Conservation (phyloP, 2,797 vertebrate species). For the Aplochiton taeniatus region DNA sequence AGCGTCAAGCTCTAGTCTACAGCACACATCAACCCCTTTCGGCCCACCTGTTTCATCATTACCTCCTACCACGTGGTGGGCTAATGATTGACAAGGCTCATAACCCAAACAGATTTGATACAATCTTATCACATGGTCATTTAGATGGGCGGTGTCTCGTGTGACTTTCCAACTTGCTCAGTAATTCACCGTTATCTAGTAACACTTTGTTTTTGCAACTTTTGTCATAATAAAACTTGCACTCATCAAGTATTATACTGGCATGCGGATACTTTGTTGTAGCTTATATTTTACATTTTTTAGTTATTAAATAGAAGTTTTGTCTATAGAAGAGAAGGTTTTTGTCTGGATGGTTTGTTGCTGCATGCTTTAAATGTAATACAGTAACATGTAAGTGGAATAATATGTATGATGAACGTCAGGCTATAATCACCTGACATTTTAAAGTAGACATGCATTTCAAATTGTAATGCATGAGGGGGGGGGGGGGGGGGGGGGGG, state of each 20-base stretch:
- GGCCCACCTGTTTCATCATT: constrained; percentile 50
- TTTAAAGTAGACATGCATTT: constrained; percentile 51
- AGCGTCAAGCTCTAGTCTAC: not conserved
- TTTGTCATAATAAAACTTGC: too few relatives aligned
- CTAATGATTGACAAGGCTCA: constrained; percentile 40
- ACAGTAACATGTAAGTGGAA: too few relatives aligned
- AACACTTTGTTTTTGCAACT: not conserved
- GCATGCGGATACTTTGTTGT: too few relatives aligned
- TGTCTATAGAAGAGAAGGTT: too few relatives aligned
- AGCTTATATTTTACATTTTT: too few relatives aligned
- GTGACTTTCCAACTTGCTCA: not conserved
- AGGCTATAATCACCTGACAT: constrained; percentile 43
- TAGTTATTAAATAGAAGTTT: too few relatives aligned
- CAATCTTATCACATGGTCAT: constrained; percentile 20
- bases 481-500: too few relatives aligned
- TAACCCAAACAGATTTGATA: constrained; percentile 5
- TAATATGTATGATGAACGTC: too few relatives aligned
- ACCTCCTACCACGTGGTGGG: constrained; percentile 41
- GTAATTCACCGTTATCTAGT: not conserved
- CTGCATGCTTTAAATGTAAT: too few relatives aligned
- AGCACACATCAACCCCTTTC: constrained; percentile 37
- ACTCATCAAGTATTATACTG: too few relatives aligned
- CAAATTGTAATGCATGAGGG: constrained; percentile 46
- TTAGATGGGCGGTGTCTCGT: not conserved
- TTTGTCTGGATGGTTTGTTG: too few relatives aligned